Evolutionary conservation across 2,888 invertebrate species (phyloP).

Genomic region (Sphaerophoria rueppellii): DNA sequence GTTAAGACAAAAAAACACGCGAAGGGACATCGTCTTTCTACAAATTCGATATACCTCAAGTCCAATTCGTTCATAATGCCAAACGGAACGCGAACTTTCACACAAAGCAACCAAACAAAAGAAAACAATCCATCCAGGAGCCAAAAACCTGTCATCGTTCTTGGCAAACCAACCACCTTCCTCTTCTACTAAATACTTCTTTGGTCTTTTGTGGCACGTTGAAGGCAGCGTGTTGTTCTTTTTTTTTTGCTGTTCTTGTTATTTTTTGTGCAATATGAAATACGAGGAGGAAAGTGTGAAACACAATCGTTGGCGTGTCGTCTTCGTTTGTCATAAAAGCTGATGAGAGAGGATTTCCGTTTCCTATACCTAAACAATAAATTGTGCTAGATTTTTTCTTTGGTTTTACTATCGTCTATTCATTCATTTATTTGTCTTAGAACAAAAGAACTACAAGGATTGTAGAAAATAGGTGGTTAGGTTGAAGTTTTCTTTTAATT

Average conservation of each 20-base stretch:
- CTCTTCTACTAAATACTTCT: background rate
- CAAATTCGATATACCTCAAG: constrained; percentile 33
- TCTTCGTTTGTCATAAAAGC: constrained; percentile 28
- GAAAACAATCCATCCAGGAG: constrained; percentile 4
- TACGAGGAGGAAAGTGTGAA: constrained; percentile 38
- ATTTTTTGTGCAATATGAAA: constrained; percentile 30
- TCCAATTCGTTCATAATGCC: constrained; percentile 45
- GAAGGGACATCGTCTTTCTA: background rate
- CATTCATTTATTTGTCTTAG: constrained; percentile 4
- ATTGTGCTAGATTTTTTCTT: background rate
- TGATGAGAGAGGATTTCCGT: constrained; percentile 49
- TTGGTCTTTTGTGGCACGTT: background rate
- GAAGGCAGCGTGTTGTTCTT: background rate
- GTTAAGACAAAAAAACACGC: background rate
- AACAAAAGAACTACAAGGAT: background rate
- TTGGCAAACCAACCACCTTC: background rate
- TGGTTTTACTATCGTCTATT: background rate
- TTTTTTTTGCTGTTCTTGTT: background rate
- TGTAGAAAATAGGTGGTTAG: no score
- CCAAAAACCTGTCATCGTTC: constrained; percentile 10
- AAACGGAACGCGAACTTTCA: constrained; percentile 62
- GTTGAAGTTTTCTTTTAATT: no score
- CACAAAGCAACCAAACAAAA: constrained; percentile 33
- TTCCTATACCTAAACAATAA: constrained; percentile 18
- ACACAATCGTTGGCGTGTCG: constrained; percentile 24